Evolutionary conservation across 2,113 vertebrate genomes (phyloP), one percentile per base, ranked within the genome.

Genomic region (Edolisoma coerulescens): DNA sequence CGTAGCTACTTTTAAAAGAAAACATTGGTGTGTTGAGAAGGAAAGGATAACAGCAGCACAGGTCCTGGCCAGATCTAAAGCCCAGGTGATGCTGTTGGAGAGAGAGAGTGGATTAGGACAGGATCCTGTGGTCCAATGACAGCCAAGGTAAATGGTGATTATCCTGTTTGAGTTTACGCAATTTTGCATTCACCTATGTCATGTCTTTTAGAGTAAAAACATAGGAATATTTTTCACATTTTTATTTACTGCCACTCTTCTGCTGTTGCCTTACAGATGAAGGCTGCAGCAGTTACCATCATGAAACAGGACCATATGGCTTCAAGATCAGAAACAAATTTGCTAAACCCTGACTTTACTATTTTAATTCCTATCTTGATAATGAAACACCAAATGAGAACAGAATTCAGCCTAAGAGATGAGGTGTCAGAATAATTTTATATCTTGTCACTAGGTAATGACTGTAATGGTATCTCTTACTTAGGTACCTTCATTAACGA

Each of bases 371-470:
- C 39, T 90, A 47, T 68, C 73, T 84, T 87, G 45, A 61, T 85
- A 89, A 73, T 7, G 5, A 90, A 93, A 83, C 35, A 80, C 33
- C 49, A 70, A 68, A 89, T 57, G 33, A 91, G 89, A 84, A 83
- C 23, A 65, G 45, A 83, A 85, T 68, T 93, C 33, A 82, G 57
- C 52, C 42, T 88, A 73, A 71, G 44, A 96, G 53, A 75, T 78
- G 41, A 91, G 26, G 57, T 79, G 61, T 94, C 84, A 94, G 89
- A 85, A 91, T 84, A 76, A 93, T 94, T 96, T 93, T 91, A 1
- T 89, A 75, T 71, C 91, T 71, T 94, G 80, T 94, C 93, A 89
- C 49, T 76, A 84, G 57, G 81, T 91, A 94, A 93, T 74, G 56
- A 92, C 82, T 90, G 59, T 94, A 93, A 93, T 80, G 79, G 60